These are phyloP conservation scores for Oedothorax gibbosus DNA, from an alignment of 1,140 invertebrate species.

Conservation along the genomic window DNA sequence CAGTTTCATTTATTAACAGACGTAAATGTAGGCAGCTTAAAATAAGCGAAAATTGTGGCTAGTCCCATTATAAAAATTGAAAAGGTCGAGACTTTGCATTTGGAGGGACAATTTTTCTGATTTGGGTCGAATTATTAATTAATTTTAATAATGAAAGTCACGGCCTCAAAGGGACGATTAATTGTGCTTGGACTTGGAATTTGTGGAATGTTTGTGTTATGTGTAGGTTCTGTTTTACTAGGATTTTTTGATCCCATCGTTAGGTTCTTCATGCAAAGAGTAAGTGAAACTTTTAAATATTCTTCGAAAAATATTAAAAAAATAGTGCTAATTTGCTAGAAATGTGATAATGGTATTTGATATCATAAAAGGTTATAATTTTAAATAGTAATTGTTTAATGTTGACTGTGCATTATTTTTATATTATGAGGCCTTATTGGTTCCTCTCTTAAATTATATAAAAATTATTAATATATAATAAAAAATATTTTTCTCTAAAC, in stretches of 20 bases:
- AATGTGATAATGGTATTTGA: no score
- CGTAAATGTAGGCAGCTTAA: constrained; percentile 2
- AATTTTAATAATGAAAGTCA: constrained; percentile 48
- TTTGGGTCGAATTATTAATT: not conserved
- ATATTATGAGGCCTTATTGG: no score
- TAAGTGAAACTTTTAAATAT: constrained; percentile 6
- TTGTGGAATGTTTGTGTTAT: not conserved
- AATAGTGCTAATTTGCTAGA: no score
- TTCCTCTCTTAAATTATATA: no score
- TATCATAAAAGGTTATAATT: no score
- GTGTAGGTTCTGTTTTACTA: not conserved
- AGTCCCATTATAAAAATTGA: not conserved
- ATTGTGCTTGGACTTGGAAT: constrained; percentile 16
- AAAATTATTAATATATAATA: no score
- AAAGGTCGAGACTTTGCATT: not conserved
- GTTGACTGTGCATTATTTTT: no score
- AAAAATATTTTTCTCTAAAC: no score
- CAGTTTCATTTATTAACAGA: constrained; percentile 33
- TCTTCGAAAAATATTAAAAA: not conserved
- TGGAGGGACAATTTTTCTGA: not conserved
- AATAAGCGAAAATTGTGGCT: not conserved
- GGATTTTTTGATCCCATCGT: constrained; percentile 35
- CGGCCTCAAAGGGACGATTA: constrained; percentile 6
- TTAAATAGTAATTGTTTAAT: no score
- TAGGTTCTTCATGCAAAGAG: constrained; percentile 36